Conservation (phyloP, 1,140 invertebrate genomes). For the Drosophila gunungcola region DNA sequence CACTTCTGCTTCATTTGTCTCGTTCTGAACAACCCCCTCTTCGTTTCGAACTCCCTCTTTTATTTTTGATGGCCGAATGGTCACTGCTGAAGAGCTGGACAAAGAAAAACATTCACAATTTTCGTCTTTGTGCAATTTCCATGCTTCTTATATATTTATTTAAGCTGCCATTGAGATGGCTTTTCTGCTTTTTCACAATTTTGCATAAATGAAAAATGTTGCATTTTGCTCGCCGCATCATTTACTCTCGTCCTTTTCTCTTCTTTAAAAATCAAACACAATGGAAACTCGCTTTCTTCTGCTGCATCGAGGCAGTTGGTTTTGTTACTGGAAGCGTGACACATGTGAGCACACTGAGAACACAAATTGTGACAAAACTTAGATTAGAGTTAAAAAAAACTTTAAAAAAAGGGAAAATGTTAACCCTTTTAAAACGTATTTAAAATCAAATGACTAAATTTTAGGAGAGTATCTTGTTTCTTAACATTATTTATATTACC, state of each 20-base stretch:
- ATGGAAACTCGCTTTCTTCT: constrained; percentile 28
- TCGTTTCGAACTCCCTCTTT: neutral
- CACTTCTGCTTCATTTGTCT: constrained; percentile 47
- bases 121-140: constrained; percentile 25
- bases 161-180: constrained; percentile 40
- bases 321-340: constrained; percentile 42
- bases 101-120: constrained; percentile 39
- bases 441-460: too few species aligned
- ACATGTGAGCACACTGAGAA: constrained; percentile 12
- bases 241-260: constrained; percentile 44
- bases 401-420: too few species aligned
- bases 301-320: constrained; percentile 19
- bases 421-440: too few species aligned
- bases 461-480: too few species aligned
- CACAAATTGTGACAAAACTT: neutral
- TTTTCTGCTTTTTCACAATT: constrained; percentile 43
- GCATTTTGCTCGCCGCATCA: constrained; percentile 36
- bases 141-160: constrained; percentile 53
- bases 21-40: constrained; percentile 5
- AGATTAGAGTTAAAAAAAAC: neutral
- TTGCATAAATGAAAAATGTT: constrained; percentile 54
- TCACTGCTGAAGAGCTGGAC: constrained; percentile 43
- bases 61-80: constrained; percentile 31
- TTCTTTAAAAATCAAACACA: constrained; percentile 56
- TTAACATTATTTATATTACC: too few species aligned